phyloP scores from a whole-genome alignment of 2,797 vertebrate genomes.

The Sebastes wilsoni region DNA sequence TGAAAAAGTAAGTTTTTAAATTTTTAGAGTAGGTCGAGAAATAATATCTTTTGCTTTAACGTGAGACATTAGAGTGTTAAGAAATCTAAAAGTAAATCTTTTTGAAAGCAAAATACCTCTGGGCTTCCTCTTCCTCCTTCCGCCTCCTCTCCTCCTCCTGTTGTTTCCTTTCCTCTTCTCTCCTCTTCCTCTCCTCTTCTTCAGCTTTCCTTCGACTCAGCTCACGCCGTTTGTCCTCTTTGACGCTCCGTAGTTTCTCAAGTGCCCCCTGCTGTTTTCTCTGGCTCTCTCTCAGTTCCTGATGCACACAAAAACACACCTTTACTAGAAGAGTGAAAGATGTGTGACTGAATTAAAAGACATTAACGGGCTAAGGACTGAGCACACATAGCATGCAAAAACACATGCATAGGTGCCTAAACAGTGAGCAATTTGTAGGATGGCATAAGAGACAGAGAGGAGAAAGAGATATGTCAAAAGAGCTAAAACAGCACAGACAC shows the following conservation, averaged over 20 bases:
- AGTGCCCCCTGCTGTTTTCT: constrained; percentile 89
- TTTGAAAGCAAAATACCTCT: constrained; percentile 53
- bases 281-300: constrained; percentile 93
- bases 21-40: neutral
- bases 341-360: neutral
- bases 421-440: neutral
- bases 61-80: neutral
- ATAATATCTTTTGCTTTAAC: neutral
- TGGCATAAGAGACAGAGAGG: neutral
- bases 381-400: constrained; percentile 17
- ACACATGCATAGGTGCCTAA: neutral
- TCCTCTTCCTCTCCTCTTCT: constrained; percentile 79
- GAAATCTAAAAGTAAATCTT: neutral
- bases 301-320: constrained; percentile 10
- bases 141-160: constrained; percentile 52
- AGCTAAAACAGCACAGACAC: neutral
- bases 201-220: constrained; percentile 84
- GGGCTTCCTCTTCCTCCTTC: constrained; percentile 70
- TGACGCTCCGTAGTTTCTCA: constrained; percentile 89
- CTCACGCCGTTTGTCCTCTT: constrained; percentile 89
- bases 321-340: neutral
- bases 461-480: neutral
- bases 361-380: neutral
- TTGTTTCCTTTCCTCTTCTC: constrained; percentile 49
- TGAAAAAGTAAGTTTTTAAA: neutral